phyloP scores from a whole-genome alignment of 2,888 invertebrate genomes.

The Megalurothrips usitatus region DNA sequence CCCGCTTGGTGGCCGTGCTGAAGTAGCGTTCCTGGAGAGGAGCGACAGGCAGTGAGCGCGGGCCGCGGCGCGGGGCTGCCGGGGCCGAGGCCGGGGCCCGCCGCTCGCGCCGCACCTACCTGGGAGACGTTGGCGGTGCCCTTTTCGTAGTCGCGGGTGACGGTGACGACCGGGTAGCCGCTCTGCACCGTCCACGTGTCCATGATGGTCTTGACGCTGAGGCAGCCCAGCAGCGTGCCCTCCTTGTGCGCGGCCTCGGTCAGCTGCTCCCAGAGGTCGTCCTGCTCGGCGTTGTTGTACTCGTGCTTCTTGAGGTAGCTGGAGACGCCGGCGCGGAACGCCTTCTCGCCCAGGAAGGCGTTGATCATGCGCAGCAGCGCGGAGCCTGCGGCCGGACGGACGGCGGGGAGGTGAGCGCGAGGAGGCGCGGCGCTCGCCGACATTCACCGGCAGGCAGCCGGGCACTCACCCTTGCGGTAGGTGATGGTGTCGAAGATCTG shows the following conservation, averaged over 20 bases:
- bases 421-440: too few relatives aligned
- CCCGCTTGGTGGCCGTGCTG: neutral
- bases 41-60: neutral
- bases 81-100: neutral
- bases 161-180: slow-evolving; percentile 74
- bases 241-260: slow-evolving; percentile 63
- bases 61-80: neutral
- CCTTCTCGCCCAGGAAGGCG: slow-evolving; percentile 71
- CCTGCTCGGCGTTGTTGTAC: slow-evolving; percentile 72
- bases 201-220: slow-evolving; percentile 73
- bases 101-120: slow-evolving; percentile 37
- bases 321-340: slow-evolving; percentile 63
- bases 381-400: slow-evolving; percentile 33
- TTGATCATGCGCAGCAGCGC: slow-evolving; percentile 85
- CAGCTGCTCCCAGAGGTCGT: slow-evolving; percentile 75
- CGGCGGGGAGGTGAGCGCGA: too few relatives aligned
- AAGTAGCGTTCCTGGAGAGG: neutral
- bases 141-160: slow-evolving; percentile 55
- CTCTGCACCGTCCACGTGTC: slow-evolving; percentile 85
- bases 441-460: neutral
- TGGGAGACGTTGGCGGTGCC: slow-evolving; percentile 56
- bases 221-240: slow-evolving; percentile 48
- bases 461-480: slow-evolving; percentile 60
- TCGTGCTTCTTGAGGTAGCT: slow-evolving; percentile 60
- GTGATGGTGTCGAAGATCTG: slow-evolving; percentile 84